phyloP scores from a whole-genome alignment of 2,113 vertebrate species.

The Vanacampus margaritifer region DNA sequence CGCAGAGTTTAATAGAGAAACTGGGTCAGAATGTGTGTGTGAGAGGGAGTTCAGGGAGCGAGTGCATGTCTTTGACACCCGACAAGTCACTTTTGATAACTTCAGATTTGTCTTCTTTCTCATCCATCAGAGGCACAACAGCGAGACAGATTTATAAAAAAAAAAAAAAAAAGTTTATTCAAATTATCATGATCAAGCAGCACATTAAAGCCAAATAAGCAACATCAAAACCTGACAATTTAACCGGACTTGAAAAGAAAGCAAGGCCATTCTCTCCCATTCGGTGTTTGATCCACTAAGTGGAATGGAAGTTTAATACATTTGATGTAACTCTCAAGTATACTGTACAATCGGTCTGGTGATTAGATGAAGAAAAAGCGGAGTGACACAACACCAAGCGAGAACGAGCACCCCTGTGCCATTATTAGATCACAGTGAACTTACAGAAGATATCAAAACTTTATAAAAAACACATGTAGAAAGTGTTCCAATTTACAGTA shows the following conservation, averaged over 20 bases:
- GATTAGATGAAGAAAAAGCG: constrained; percentile 34
- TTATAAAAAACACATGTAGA: constrained; percentile 69
- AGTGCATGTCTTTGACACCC: constrained; percentile 28
- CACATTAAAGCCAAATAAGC: constrained; percentile 65
- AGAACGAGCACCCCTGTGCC: constrained; percentile 50
- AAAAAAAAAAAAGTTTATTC: constrained; percentile 61
- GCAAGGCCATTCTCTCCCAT: constrained; percentile 59
- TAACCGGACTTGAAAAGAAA: constrained; percentile 56
- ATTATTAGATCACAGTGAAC: constrained; percentile 60
- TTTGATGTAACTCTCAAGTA: constrained; percentile 38
- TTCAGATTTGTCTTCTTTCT: constrained; percentile 20
- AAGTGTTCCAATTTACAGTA: constrained; percentile 61
- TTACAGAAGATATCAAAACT: constrained; percentile 66
- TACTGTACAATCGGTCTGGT: constrained; percentile 55
- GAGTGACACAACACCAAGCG: constrained; percentile 40
- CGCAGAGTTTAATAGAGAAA: constrained; percentile 45
- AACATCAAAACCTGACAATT: constrained; percentile 59
- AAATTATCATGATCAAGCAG: constrained; percentile 70
- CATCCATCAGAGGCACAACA: constrained; percentile 34
- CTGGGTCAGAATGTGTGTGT: constrained; percentile 54
- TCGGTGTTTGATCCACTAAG: constrained; percentile 46
- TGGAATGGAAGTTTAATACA: constrained; percentile 33
- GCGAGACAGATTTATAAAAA: constrained; percentile 57
- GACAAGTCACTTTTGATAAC: constrained; percentile 29
- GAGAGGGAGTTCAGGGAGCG: constrained; percentile 19